Base-by-base conservation (phyloP, 2,113 vertebrate species). In the Mesocricetus auratus region DNA sequence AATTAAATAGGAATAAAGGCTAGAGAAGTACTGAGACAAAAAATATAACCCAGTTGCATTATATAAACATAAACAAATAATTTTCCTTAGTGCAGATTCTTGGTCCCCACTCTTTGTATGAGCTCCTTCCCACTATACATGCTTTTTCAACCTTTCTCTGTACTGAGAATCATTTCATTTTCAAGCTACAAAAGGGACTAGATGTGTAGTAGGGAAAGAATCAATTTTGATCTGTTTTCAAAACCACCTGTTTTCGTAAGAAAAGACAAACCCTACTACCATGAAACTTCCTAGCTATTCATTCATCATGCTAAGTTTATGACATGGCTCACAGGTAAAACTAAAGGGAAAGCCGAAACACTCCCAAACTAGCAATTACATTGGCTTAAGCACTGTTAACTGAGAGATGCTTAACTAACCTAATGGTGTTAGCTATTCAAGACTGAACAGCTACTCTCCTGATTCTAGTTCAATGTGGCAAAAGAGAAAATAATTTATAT, bases 221-320 rank as follows among this genome's bases (percentile, higher is more conserved):
- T 86, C 60, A 82, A 96, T 53, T 56, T 78, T 73, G 3, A 91
- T 79, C 39, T 92, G 60, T 86, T 96, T 81, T 91, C 58, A 75
- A 87, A 96, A 74, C 45, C 45, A 36, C 33, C 83, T 87, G 31
- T 33, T 16, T 95, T 73, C 69, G 60, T 58, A 89, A 94, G 56
- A 94, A 66, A 96, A 96, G 86, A 83, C 68, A 89, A 96, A 86
- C 42, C n/a, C n/a, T 31, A 53, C 42, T 64, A 53, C 90, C 74
- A 69, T 93, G 60, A 92, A 88, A 83, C 60, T 94, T 71, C 87
- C 75, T 92, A 95, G 71, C 68, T 33, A 79, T 58, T 92, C 26
- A 81, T 47, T 92, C 45, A 88, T 68, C 75, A 77, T 17, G 68
- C 33, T 62, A 77, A 75, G 58, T 50, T 79, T n/a, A 73, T 42